Conservation (phyloP, 2,797 vertebrate species). For the Pseudopleuronectes americanus region DNA sequence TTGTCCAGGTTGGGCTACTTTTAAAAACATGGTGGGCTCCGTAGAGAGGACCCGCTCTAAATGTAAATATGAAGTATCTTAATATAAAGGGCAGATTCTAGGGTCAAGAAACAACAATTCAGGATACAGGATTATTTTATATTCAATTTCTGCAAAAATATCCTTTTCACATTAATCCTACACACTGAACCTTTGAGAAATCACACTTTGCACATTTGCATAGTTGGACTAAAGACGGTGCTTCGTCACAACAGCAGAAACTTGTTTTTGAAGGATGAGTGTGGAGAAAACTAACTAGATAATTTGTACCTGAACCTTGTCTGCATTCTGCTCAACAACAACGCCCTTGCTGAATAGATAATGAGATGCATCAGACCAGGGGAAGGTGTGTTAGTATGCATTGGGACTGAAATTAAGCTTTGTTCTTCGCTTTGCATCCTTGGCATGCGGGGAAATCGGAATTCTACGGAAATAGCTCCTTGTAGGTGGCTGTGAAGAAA, state of each 20-base stretch:
- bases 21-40: too few species aligned
- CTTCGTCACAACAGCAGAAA: conserved; percentile 32
- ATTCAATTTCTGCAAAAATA: too few species aligned
- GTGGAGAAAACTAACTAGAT: conserved; percentile 30
- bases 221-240: not conserved
- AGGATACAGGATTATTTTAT: too few species aligned
- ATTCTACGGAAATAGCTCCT: conserved; percentile 44
- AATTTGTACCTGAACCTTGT: conserved; percentile 56
- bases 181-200: not conserved
- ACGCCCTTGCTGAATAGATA: conserved; percentile 60
- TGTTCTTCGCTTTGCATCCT: conserved; percentile 55
- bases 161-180: too few species aligned
- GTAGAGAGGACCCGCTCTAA: too few species aligned
- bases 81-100: too few species aligned
- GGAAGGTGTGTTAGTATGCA: conserved; percentile 58
- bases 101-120: too few species aligned
- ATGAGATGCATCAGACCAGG: conserved; percentile 64
- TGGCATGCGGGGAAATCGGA: conserved; percentile 42
- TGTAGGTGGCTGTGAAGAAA: conserved; percentile 43
- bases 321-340: conserved; percentile 54
- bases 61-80: too few species aligned
- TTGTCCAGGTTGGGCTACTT: too few species aligned
- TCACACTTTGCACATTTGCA: conserved; percentile 2
- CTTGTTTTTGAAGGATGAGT: conserved; percentile 38
- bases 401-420: conserved; percentile 68